Base-by-base conservation (phyloP, 2,888 invertebrate species). In the Melolontha melolontha region DNA sequence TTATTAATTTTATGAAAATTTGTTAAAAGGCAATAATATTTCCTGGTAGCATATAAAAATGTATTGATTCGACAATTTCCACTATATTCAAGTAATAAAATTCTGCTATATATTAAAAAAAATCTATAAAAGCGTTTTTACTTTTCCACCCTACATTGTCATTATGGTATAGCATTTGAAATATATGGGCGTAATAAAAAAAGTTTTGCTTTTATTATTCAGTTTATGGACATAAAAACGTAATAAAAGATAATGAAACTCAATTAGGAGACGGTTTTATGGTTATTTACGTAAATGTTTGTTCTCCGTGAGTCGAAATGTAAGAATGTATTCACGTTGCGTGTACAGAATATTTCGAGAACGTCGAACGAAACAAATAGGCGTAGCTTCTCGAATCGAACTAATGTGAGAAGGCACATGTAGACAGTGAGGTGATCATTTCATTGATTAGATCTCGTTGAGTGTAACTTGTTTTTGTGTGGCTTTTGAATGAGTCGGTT, bases 231-330 rank as follows among this genome's bases (percentile, higher is more conserved):
- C 59, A 59, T 59, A 59, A 55, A 41, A 55, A 14, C 40, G 55
- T 17, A 57, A 47, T 47, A n/a, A 34, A 62, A 47, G 59, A 62
- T 17, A 62, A 47, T 62, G 49, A 47, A 62, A 49, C 49, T 62
- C 59, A 62, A 34, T 49, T 62, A 62, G 34, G 59, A 59, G 59
- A 41, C 14, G 22, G 57, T 42, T 57, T 57, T 57, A 57, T 57
- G 27, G 55, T 57, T 57, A 27, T 57, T 57, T 57, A 42, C 14
- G 57, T 57, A 57, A 57, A 57, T 57, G 57, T 44, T 42, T 57
- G 14, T 27, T 57, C 16, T 57, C 42, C 27, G 29, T 57, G 44
- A 42, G 44, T 57, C 22, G 16, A 44, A 44, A 42, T 42, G 27
- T 57, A 44, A 29, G 27, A 57, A 42, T 6, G 57, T 12, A 42